These are phyloP conservation scores for Crenuchus spilurus DNA, from an alignment of 2,797 vertebrate species.

Conservation along the genomic window DNA sequence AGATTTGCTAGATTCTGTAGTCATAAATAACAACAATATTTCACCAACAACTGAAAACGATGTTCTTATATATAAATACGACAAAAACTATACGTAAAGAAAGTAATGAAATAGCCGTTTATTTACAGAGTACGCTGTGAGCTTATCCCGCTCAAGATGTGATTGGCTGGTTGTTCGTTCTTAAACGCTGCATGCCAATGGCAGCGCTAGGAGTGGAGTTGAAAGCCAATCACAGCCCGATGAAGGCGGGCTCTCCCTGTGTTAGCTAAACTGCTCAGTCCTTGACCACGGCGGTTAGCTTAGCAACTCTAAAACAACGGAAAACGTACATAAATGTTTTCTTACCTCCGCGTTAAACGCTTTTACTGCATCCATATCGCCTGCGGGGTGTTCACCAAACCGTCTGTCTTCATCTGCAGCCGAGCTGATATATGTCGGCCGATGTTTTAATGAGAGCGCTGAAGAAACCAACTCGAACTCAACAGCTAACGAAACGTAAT, in stretches of 20 bases:
- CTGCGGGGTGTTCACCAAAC: not conserved
- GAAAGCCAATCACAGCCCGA: not conserved
- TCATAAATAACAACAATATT: no score
- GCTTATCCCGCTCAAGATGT: not conserved
- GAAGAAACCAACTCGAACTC: not conserved
- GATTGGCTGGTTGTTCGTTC: not conserved
- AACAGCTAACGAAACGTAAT: not conserved
- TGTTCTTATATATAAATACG: no score
- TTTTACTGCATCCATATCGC: conserved; percentile 80
- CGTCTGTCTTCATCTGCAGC: not conserved
- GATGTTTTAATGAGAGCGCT: not conserved
- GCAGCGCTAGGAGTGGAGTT: not conserved
- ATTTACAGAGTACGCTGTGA: no score
- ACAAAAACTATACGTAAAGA: no score
- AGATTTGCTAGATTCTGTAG: no score
- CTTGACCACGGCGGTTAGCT: not conserved
- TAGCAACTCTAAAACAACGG: not conserved
- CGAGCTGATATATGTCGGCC: no score
- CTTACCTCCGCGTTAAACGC: conserved; percentile 84
- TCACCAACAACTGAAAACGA: no score
- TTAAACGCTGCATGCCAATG: not conserved
- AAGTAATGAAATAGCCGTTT: no score
- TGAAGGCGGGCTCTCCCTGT: not conserved
- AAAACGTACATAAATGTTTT: not conserved
- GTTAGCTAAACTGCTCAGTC: not conserved